phyloP scores from a whole-genome alignment of 2,797 vertebrate genomes.

The Pseudopleuronectes americanus region DNA sequence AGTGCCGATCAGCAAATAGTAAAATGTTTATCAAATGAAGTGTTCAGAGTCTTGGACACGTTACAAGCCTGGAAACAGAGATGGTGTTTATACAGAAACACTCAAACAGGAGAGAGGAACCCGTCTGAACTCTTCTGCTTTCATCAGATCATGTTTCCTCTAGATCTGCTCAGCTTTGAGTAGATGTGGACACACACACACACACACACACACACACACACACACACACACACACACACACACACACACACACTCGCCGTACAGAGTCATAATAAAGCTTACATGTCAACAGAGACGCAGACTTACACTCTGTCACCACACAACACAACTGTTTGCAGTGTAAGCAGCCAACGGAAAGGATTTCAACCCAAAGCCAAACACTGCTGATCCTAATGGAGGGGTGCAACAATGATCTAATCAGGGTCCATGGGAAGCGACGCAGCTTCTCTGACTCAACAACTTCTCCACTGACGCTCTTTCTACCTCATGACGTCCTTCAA shows the following conservation, averaged over 20 bases:
- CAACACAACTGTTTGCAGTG: constrained; percentile 65
- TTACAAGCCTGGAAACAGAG: no score
- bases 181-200: no score
- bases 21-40: no score
- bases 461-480: not conserved
- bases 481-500: no score
- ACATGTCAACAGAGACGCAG: constrained; percentile 69
- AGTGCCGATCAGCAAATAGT: no score
- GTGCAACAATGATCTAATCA: constrained; percentile 39
- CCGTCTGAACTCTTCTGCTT: no score
- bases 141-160: no score
- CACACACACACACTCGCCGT: constrained; percentile 6
- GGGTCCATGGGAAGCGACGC: constrained; percentile 47
- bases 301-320: constrained; percentile 61
- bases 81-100: no score
- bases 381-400: constrained; percentile 14
- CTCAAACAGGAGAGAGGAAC: no score
- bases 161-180: no score
- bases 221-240: constrained; percentile 3
- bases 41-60: no score
- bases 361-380: constrained; percentile 70
- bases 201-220: not conserved
- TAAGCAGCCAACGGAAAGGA: constrained; percentile 69
- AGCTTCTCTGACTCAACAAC: constrained; percentile 35
- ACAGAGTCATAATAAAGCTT: constrained; percentile 60